Base-by-base conservation (phyloP, 2,888 invertebrate genomes). In the Cephonodes hylas region DNA sequence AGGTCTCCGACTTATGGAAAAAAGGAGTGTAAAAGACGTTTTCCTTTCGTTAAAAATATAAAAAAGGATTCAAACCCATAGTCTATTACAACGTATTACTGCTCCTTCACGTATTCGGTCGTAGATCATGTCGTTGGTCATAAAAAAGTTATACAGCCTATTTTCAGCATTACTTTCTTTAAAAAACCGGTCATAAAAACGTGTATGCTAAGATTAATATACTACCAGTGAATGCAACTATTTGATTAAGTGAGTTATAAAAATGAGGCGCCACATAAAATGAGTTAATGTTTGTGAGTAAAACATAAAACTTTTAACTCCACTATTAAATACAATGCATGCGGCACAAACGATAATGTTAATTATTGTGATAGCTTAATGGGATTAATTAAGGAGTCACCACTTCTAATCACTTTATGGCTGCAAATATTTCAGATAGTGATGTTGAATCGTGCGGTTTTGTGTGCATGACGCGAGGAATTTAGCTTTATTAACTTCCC, bases 291-390 rank as follows among this genome's bases (percentile, higher is more conserved):
- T 27, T 53, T 53, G 15, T 48, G 31, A 53, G 31, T 53, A 31
- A 53, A 6, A 15, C 53, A 31, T 53, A 31, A 53, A 53, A 53
- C 18, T 18, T 23, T 53, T 53, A 53, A 53, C 31, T 18, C 31
- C 27, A 18, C 27, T 53, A 25, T 27, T 31, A 31, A 27, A 27
- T 53, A 18, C 31, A 18, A 31, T 53, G 53, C 53, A 53, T 53
- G 31, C 15, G 4, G 53, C 18, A 18, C 31, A 31, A 31, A 53
- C 8, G 53, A 53, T 53, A 53, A 31, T 18, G 18, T 31, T 53
- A 27, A 53, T 53, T 53, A 53, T 31, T 18, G 18, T 18, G 53
- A 53, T 53, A 31, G 31, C 53, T 25, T 53, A 53, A 53, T 53
- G 27, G 53, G 31, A 53, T 53, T 53, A 53, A 53, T 31, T 18